Conservation (phyloP, 2,888 invertebrate genomes). For the Eupsilia transversa region DNA sequence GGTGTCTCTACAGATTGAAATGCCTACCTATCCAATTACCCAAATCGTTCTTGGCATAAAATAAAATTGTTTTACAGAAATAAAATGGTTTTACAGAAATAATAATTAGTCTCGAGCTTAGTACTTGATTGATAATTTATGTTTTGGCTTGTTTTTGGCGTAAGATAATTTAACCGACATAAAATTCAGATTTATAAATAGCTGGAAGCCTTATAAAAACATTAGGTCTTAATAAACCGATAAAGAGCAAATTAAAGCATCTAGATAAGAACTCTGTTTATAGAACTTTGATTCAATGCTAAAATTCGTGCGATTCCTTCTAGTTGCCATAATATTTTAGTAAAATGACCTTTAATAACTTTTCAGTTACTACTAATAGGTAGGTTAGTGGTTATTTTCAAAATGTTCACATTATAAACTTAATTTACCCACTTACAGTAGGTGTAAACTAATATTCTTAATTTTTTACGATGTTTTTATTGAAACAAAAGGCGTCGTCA, state of each 20-base stretch:
- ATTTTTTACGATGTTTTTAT: constrained; percentile 23
- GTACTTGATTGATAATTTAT: neutral
- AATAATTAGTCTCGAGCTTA: neutral
- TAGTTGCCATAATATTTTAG: neutral
- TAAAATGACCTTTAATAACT: neutral
- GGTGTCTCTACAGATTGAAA: constrained; percentile 5
- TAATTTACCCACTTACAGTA: neutral
- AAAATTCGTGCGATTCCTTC: constrained; percentile 11
- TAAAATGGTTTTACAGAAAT: constrained; percentile 12
- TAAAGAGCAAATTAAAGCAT: neutral
- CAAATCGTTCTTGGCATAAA: neutral
- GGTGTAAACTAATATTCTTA: constrained; percentile 22
- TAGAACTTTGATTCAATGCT: constrained; percentile 29
- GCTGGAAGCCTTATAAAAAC: neutral
- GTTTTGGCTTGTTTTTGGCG: constrained; percentile 1
- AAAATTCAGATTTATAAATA: constrained; percentile 1
- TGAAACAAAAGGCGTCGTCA: constrained; percentile 28
- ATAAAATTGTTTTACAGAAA: constrained; percentile 12
- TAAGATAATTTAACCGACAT: neutral
- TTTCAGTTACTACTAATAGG: constrained; percentile 4
- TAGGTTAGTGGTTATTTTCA: neutral
- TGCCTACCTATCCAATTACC: constrained; percentile 4
- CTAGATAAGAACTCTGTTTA: constrained; percentile 17
- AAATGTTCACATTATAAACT: neutral
- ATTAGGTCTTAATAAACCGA: neutral